Base-by-base conservation (phyloP, 2,113 vertebrate genomes). In the Taxidea taxus region DNA sequence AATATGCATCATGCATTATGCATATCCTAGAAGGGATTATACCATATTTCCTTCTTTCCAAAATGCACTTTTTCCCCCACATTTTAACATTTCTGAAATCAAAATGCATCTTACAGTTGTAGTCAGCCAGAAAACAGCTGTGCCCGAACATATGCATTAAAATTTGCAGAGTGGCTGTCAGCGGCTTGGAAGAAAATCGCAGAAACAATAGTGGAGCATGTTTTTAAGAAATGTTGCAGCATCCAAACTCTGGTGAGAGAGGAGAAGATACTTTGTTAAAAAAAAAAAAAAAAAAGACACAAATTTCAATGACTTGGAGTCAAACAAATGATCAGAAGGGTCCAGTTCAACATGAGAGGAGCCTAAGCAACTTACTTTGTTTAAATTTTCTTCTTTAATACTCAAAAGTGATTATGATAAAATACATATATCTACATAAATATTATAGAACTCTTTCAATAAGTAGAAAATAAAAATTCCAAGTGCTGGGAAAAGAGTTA, bases 71-170 rank as follows among this genome's bases (percentile, higher is more conserved):
- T 94, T 81, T 81, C 70, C 21, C 39, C 64, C 66, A 44, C 64
- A 91, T 78, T 95, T 96, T 90, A 74, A 66, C 74, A 94, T 89
- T 95, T 95, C 91, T 80, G 44, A 92, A 97, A 85, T 94, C 87
- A 90, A 56, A 95, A 90, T 92, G 70, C 42, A 80, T 95, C 75
- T 94, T 74, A 92, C 62, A 62, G 84, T 95, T 87, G 93, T 88
- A 78, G 58, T 68, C 70, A 87, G 84, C 85, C 91, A 94, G 66
- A 83, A 92, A 90, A 90, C 85, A 90, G 62, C 88, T 96, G 74
- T 66, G 62, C 78, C 72, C 27, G 58, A 96, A 89, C 64, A 37
- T 60, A 84, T 25, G 70, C 51, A 91, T 83, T 25, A n/a, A 87
- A 95, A 87, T 56, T 72, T 95, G 72, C 74, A 82, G 16, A 39